These are phyloP conservation scores for Tachysurus vachellii DNA, from an alignment of 2,113 vertebrate species.

Conservation along the genomic window DNA sequence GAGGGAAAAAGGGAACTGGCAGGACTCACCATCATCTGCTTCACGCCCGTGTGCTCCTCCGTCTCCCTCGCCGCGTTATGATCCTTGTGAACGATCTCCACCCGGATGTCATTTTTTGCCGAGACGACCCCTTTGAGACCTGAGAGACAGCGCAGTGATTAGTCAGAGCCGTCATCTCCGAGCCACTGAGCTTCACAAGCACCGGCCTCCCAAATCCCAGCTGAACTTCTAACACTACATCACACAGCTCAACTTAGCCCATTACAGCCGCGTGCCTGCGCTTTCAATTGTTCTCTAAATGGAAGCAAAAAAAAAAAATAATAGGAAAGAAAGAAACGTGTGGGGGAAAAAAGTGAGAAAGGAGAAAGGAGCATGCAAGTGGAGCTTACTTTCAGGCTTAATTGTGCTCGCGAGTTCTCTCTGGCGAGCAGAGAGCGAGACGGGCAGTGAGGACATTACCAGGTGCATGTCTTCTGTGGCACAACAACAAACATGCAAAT, in stretches of 20 bases:
- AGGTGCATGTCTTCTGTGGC: constrained; percentile 80
- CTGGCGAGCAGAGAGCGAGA: constrained; percentile 79
- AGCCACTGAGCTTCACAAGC: constrained; percentile 25
- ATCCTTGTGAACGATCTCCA: constrained; percentile 98
- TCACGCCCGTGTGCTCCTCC: constrained; percentile 89
- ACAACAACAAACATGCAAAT: constrained; percentile 68
- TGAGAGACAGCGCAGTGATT: constrained; percentile 61
- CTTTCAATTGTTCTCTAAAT: constrained; percentile 18
- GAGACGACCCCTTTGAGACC: constrained; percentile 96
- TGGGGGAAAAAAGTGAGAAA: not conserved
- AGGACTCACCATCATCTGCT: constrained; percentile 94
- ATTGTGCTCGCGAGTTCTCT: constrained; percentile 80
- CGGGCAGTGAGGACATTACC: constrained; percentile 81
- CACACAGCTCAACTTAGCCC: constrained; percentile 1
- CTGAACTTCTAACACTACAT: constrained; percentile 5
- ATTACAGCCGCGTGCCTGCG: constrained; percentile 17
- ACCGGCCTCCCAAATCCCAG: not conserved
- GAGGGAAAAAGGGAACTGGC: not conserved
- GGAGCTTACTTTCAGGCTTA: constrained; percentile 81
- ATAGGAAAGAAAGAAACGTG: too few species aligned
- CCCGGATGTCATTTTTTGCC: constrained; percentile 94
- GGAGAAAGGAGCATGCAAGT: constrained; percentile 61
- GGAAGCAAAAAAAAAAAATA: not conserved
- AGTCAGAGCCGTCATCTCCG: not conserved
- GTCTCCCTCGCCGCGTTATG: constrained; percentile 84